phyloP scores from a whole-genome alignment of 2,888 invertebrate species.

The Apomyelois bistriatella region DNA sequence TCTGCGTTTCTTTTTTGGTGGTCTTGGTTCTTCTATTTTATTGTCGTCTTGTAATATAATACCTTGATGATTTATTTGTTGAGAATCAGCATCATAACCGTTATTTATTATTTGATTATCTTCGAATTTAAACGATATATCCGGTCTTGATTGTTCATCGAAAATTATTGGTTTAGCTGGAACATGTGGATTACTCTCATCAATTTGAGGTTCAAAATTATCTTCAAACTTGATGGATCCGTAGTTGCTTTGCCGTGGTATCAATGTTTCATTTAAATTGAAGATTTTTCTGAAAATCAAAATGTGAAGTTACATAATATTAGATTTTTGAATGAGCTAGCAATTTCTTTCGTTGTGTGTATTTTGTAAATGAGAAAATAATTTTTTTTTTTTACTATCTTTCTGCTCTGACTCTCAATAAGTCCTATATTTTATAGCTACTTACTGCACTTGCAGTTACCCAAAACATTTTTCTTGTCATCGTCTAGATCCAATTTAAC shows the following conservation, averaged over 20 bases:
- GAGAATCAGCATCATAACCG: not conserved
- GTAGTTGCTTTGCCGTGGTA: not conserved
- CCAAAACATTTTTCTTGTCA: too few species aligned
- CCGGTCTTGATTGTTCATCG: not conserved
- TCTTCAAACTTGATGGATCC: conserved; percentile 5
- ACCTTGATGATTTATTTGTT: not conserved
- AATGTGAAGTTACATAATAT: too few species aligned
- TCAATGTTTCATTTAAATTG: not conserved
- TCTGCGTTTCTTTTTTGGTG: not conserved
- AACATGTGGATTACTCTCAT: not conserved
- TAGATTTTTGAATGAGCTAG: too few species aligned
- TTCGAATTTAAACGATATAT: conserved; percentile 4
- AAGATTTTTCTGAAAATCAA: conserved; percentile 4
- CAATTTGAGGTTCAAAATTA: not conserved
- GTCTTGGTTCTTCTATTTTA: not conserved
- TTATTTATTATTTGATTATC: not conserved
- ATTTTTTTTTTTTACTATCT: too few species aligned
- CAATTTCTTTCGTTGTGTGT: too few species aligned
- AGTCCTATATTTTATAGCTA: too few species aligned
- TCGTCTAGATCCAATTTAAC: too few species aligned
- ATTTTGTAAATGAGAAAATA: too few species aligned
- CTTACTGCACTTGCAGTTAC: too few species aligned
- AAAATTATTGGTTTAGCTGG: not conserved
- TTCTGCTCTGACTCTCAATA: too few species aligned
- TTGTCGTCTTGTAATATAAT: not conserved